phyloP scores from a whole-genome alignment of 2,888 invertebrate genomes.

The Orchesella flavescens region DNA sequence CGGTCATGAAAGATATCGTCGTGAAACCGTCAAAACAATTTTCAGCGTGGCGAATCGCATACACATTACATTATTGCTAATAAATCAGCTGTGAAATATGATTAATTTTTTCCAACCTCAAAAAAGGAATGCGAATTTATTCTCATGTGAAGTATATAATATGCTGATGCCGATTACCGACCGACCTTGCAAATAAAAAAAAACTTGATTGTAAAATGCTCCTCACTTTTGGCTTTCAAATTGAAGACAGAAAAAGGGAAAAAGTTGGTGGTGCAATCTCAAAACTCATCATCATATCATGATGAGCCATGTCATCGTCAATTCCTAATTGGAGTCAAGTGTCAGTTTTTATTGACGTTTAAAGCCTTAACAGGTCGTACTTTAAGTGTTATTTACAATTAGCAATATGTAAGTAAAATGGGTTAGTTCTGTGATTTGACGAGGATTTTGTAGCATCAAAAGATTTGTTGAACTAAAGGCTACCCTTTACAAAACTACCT shows the following conservation, averaged over 20 bases:
- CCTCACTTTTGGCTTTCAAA: too few relatives aligned
- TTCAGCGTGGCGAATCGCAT: background rate
- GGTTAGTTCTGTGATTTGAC: background rate
- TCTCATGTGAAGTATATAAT: too few relatives aligned
- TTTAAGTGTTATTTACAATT: constrained; percentile 17
- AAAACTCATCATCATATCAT: constrained; percentile 36
- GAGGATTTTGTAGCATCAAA: background rate
- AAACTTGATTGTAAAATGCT: too few relatives aligned
- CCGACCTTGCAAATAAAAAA: too few relatives aligned
- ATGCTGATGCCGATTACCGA: too few relatives aligned
- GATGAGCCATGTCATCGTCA: constrained; percentile 27
- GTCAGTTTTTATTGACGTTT: constrained; percentile 52
- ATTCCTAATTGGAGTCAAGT: constrained; percentile 60
- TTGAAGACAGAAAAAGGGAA: background rate
- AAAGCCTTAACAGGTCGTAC: constrained; percentile 15
- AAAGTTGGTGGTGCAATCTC: background rate
- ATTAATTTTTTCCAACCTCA: background rate
- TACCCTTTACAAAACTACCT: background rate
- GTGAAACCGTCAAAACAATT: background rate
- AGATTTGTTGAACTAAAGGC: background rate
- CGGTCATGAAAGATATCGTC: background rate
- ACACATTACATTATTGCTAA: background rate
- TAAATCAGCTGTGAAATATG: constrained; percentile 15
- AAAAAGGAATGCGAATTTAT: background rate
- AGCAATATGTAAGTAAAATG: background rate